phyloP scores from a whole-genome alignment of 2,797 vertebrate genomes.

The Psittacula derbiana region DNA sequence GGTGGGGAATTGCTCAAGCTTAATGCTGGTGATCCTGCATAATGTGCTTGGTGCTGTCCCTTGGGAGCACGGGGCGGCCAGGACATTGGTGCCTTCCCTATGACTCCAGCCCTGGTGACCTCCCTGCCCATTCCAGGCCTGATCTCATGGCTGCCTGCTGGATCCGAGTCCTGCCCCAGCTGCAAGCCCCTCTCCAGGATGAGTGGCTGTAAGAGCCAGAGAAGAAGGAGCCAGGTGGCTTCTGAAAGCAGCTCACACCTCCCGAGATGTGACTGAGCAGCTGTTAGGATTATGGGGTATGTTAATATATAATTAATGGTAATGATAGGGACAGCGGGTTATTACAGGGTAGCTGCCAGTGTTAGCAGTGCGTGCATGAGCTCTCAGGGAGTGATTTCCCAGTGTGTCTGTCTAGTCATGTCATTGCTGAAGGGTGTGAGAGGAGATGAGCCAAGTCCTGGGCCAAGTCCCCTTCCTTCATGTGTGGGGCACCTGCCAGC shows the following conservation, averaged over 20 bases:
- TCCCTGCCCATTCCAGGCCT: not conserved
- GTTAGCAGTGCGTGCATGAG: not conserved
- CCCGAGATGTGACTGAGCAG: not conserved
- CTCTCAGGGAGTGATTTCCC: not conserved
- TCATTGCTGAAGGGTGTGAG: not conserved
- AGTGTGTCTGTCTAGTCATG: not conserved
- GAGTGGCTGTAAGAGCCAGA: not conserved
- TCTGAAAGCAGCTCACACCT: not conserved
- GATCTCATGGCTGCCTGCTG: not conserved
- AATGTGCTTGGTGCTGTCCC: accelerated
- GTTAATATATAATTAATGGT: conserved; percentile 26
- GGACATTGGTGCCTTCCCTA: accelerated
- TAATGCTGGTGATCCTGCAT: accelerated
- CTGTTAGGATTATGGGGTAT: not conserved
- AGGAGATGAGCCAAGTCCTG: not conserved
- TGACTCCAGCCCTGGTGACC: not conserved
- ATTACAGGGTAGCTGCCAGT: not conserved
- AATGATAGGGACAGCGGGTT: not conserved
- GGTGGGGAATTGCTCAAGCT: not conserved
- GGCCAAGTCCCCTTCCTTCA: accelerated
- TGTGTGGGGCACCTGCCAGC: accelerated
- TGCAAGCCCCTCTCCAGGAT: not conserved
- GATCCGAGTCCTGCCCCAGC: not conserved
- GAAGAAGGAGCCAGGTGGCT: not conserved
- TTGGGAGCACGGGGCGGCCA: accelerated